Base-by-base conservation (phyloP, 2,888 invertebrate genomes). In the Pristionchus mayeri region DNA sequence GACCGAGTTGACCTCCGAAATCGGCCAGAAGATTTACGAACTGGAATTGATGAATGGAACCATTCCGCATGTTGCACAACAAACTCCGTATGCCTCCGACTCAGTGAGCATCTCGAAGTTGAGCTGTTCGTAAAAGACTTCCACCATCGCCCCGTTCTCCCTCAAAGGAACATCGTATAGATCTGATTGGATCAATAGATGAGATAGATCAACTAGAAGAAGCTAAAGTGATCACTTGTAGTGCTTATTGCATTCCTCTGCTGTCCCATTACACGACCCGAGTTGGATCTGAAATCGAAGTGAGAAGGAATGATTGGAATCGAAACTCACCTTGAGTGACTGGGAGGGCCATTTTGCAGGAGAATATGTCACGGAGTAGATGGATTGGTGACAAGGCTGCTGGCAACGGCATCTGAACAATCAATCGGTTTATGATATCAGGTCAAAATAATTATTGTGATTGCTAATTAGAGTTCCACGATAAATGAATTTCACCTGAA, bases 111-210 rank as follows among this genome's bases (percentile, higher is more conserved):
- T 89, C 87, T 92, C 92, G 82, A 90, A 92, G 82, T 92, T 92
- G 44, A 92, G 88, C 63, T 92, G 91, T 79, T 92, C 92, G 79
- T 92, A 92, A 80, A 92, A 92, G 0, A 92, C 92, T 89, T 92
- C 92, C n/a, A 92, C 88, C 91, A 92, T 92, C 4, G 92, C 92
- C 0, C 90, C 92, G 78, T 92, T 92, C 27, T 92, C 90, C 84
- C 92, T 92, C 84, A n/a, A n/a, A n/a, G n/a, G n/a, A n/a, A n/a
- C n/a, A n/a, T n/a, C n/a, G n/a, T n/a, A n/a, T n/a, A n/a, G 81
- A 90, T 84, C 4, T 24, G 40, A 21, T 30, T 50, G 40, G 81
- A 7, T 84, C 11, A 40, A 24, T 27, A n/a, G n/a, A n/a, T n/a
- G 27, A 2, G 3, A 67, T 16, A 71, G 57, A 71, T 24, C 27